Percentiles rank a stretch among this genome's conserved stretches.
These are phyloP conservation scores for Pantala flavescens DNA, from an alignment of 1,140 invertebrate genomes.

Conservation along the genomic window DNA sequence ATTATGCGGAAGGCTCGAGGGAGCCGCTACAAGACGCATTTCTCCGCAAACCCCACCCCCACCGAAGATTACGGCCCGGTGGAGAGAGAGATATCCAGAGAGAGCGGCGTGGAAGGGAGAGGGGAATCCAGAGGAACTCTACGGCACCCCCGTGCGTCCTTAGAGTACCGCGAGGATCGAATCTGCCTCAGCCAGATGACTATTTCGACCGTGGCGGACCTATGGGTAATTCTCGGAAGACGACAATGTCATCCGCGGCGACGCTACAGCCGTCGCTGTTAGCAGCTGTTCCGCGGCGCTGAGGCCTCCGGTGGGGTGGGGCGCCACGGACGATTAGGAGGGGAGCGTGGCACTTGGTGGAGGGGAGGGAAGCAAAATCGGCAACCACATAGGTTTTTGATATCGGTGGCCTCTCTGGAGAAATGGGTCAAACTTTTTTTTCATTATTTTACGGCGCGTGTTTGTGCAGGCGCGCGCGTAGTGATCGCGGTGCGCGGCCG, in stretches of 20 bases:
- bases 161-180: not conserved
- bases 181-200: not conserved
- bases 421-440: slow-evolving; percentile 9
- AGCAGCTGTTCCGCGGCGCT: not conserved
- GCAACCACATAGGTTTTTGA: slow-evolving; percentile 1
- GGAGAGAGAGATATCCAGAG: slow-evolving; percentile 13
- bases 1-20: slow-evolving; percentile 7
- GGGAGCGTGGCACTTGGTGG: not conserved
- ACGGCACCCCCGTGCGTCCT: not conserved
- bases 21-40: not conserved
- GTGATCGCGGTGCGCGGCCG: not conserved
- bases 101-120: not conserved
- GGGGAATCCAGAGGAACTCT: not conserved
- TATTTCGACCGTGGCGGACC: not conserved
- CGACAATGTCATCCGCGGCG: not conserved
- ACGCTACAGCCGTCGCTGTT: not conserved
- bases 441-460: not conserved
- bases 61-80: not conserved
- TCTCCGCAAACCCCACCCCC: slow-evolving; percentile 13
- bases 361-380: not conserved
- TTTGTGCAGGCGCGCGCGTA: not conserved
- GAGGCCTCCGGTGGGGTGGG: not conserved
- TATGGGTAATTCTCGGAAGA: not conserved
- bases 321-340: not conserved
- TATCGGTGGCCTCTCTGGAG: slow-evolving; percentile 2